Evolutionary conservation across 2,888 invertebrate species (phyloP).

Genomic region (Hydroisotoma schaefferi): DNA sequence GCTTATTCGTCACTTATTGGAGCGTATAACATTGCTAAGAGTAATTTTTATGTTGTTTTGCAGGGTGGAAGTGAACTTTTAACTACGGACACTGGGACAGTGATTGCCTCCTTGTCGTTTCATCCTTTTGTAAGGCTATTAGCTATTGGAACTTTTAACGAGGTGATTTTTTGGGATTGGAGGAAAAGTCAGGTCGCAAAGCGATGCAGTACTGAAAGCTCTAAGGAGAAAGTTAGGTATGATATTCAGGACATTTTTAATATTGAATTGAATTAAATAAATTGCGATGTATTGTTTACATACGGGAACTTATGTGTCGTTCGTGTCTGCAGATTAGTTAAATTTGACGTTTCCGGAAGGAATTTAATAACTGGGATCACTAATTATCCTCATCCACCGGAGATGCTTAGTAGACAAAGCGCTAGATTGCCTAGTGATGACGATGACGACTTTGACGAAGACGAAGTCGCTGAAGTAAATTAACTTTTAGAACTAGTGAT

Average conservation of each 20-base stretch:
- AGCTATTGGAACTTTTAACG: slow-evolving; percentile 80
- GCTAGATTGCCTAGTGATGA: background rate
- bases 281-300: too few relatives aligned
- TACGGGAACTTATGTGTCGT: background rate
- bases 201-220: slow-evolving; percentile 68
- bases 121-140: slow-evolving; percentile 77
- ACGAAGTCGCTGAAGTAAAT: slow-evolving; percentile 29
- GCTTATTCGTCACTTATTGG: background rate
- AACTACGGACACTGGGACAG: slow-evolving; percentile 68
- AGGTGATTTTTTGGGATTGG: slow-evolving; percentile 88
- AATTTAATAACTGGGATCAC: slow-evolving; percentile 81
- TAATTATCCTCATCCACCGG: slow-evolving; percentile 55
- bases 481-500: background rate
- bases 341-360: slow-evolving; percentile 75
- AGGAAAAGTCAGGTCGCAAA: slow-evolving; percentile 66
- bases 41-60: slow-evolving; percentile 52
- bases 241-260: background rate
- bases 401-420: background rate
- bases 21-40: too few relatives aligned
- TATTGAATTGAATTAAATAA: slow-evolving; percentile 3
- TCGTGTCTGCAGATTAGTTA: slow-evolving; percentile 65
- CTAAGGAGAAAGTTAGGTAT: slow-evolving; percentile 77
- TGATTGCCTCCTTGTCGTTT: slow-evolving; percentile 69
- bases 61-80: slow-evolving; percentile 77
- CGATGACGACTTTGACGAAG: slow-evolving; percentile 26